phyloP scores from a whole-genome alignment of 2,113 vertebrate genomes.

The Laterallus jamaicensis region DNA sequence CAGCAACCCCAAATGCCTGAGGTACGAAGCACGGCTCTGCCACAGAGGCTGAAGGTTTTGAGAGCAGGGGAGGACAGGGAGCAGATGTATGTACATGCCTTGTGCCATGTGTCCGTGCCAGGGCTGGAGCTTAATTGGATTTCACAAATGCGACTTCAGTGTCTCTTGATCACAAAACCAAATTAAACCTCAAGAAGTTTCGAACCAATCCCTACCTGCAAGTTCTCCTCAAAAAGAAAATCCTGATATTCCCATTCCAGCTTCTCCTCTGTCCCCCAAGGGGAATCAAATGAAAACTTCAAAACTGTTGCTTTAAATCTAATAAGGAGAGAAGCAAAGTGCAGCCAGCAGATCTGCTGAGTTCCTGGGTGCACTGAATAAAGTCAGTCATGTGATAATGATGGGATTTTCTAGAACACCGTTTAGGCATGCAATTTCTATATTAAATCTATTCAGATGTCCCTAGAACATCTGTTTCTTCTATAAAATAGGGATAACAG shows the following conservation, averaged over 20 bases:
- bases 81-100: background rate
- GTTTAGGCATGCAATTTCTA: constrained; percentile 39
- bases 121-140: constrained; percentile 25
- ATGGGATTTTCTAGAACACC: constrained; percentile 65
- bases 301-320: background rate
- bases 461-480: constrained; percentile 43
- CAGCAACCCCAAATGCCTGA: background rate
- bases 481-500: constrained; percentile 7
- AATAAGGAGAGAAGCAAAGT: background rate
- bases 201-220: background rate
- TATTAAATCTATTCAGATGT: constrained; percentile 22
- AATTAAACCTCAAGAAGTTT: constrained; percentile 4
- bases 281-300: background rate
- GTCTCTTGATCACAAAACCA: constrained; percentile 15
- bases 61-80: background rate
- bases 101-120: background rate
- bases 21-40: background rate
- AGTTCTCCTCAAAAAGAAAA: background rate
- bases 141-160: constrained; percentile 28
- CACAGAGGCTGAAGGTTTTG: background rate
- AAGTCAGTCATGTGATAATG: constrained; percentile 48
- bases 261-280: background rate
- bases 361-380: constrained; percentile 40
- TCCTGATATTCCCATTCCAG: background rate
- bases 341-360: background rate